These are phyloP conservation scores for Paraplagusia blochii DNA, from an alignment of 2,113 vertebrate species.

Conservation along the genomic window DNA sequence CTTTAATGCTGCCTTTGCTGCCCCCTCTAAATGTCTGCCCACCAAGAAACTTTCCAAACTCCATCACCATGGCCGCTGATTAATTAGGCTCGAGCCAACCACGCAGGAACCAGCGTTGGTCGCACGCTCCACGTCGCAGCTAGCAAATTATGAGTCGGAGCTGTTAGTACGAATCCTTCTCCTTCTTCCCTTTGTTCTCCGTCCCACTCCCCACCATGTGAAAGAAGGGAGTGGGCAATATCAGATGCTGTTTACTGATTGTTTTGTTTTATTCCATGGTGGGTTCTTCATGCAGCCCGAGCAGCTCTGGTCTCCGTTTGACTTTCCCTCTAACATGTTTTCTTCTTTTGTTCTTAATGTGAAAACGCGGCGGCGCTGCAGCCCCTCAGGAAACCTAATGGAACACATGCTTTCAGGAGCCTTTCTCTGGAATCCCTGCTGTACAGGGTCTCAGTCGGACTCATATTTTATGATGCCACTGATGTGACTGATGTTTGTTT, in stretches of 20 bases:
- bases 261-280: slow-evolving; percentile 60
- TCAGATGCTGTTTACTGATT: slow-evolving; percentile 58
- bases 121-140: slow-evolving; percentile 64
- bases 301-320: slow-evolving; percentile 46
- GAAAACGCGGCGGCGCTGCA: slow-evolving; percentile 38
- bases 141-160: slow-evolving; percentile 61
- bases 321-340: slow-evolving; percentile 44
- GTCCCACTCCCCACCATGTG: slow-evolving; percentile 39
- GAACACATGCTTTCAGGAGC: slow-evolving; percentile 52
- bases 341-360: slow-evolving; percentile 54
- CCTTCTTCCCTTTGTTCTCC: slow-evolving; percentile 51
- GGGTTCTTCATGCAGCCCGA: slow-evolving; percentile 60
- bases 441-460: background rate
- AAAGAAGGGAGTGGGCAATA: slow-evolving; percentile 37
- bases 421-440: too few species aligned
- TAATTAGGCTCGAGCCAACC: slow-evolving; percentile 71
- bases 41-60: slow-evolving; percentile 74
- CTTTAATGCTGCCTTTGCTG: slow-evolving; percentile 60
- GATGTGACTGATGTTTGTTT: background rate
- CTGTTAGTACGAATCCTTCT: slow-evolving; percentile 57
- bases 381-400: slow-evolving; percentile 48
- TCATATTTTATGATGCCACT: background rate
- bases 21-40: slow-evolving; percentile 62
- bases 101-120: slow-evolving; percentile 55
- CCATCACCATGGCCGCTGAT: slow-evolving; percentile 67